Percentiles rank a stretch among this genome's conserved stretches.
Evolutionary conservation across 2,113 vertebrate genomes (phyloP).

Genomic region (Himantopus leucocephalus): DNA sequence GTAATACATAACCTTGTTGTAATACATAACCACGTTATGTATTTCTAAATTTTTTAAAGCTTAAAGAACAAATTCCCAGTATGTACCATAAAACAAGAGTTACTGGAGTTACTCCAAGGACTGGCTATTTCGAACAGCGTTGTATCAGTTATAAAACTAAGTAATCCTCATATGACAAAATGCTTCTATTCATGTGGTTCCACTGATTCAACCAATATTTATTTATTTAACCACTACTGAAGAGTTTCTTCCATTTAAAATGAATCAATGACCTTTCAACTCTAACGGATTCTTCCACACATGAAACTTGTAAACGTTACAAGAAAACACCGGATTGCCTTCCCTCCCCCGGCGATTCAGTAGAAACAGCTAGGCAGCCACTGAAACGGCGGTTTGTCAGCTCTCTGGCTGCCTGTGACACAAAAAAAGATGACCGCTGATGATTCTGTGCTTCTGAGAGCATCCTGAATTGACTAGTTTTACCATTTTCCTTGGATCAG

Average conservation of each 20-base stretch:
- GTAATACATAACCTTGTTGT: too few species aligned
- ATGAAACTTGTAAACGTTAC: rapidly evolving
- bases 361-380: neutral
- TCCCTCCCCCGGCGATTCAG: neutral
- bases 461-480: neutral
- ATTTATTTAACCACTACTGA: neutral
- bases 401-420: neutral
- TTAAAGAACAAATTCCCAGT: neutral
- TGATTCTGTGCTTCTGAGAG: neutral
- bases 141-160: neutral
- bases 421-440: neutral
- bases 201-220: neutral
- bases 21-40: too few species aligned
- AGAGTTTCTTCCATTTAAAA: neutral
- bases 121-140: neutral
- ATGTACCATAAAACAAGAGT: neutral
- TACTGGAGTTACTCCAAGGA: neutral
- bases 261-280: neutral
- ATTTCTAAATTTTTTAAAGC: neutral
- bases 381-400: neutral
- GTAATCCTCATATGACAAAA: neutral
- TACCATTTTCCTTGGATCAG: neutral
- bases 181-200: neutral
- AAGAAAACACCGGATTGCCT: neutral
- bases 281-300: neutral